Evolutionary conservation across 2,888 invertebrate genomes (phyloP).

Genomic region (Xestoiulus laeticollis): DNA sequence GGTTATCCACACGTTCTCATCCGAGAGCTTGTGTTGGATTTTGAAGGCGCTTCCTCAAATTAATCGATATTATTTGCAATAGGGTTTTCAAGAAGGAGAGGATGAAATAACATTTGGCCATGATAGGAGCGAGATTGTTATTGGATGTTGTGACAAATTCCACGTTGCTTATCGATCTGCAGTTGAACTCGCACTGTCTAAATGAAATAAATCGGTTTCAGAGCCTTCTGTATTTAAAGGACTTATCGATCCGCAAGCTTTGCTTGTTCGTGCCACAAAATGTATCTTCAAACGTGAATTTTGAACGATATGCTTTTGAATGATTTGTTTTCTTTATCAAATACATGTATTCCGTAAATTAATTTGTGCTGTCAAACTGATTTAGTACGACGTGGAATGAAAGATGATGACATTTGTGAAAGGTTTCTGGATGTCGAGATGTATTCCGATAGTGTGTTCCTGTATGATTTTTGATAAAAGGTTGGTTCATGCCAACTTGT

Average conservation of each 20-base stretch:
- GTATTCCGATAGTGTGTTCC: neutral
- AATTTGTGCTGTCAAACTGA: neutral
- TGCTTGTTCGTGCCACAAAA: neutral
- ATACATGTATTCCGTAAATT: neutral
- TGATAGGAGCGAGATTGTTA: constrained; percentile 15
- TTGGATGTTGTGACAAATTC: constrained; percentile 37
- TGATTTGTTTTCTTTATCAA: neutral
- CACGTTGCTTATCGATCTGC: neutral
- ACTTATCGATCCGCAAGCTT: neutral
- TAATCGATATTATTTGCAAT: constrained; percentile 37
- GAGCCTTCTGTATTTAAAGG: constrained; percentile 14
- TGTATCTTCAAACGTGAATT: neutral
- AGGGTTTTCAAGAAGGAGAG: neutral
- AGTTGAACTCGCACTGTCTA: constrained; percentile 23
- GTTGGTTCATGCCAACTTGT: no score
- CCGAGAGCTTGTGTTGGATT: neutral
- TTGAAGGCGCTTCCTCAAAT: neutral
- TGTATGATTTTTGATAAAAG: no score
- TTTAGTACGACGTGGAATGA: neutral
- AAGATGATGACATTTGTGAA: neutral
- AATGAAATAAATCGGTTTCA: constrained; percentile 23
- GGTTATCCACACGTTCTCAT: neutral
- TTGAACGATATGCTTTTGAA: neutral
- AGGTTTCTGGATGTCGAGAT: neutral
- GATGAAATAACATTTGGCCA: constrained; percentile 37